Evolutionary conservation across 2,888 invertebrate species (phyloP).

Genomic region (Dicyrtoma fusca): DNA sequence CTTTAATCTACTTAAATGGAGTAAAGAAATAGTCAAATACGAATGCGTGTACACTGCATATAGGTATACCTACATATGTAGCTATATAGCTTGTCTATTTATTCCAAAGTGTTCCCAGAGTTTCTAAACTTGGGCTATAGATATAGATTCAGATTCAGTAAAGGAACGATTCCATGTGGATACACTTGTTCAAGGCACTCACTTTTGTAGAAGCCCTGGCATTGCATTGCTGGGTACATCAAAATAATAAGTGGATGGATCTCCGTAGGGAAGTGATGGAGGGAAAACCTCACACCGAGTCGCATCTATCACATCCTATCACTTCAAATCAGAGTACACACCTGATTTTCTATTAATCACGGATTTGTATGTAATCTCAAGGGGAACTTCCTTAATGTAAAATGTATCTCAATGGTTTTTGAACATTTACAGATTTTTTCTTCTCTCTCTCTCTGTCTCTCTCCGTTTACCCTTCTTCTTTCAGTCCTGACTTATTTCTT

Average conservation of each 20-base stretch:
- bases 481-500: background rate
- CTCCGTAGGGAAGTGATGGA: slow-evolving; percentile 37
- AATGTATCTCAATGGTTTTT: too few species aligned
- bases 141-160: background rate
- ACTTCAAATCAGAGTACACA: slow-evolving; percentile 41
- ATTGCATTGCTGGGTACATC: slow-evolving; percentile 1
- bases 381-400: too few species aligned
- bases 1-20: background rate
- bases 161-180: background rate
- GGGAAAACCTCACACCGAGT: slow-evolving; percentile 45
- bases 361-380: slow-evolving; percentile 27
- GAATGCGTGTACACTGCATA: too few species aligned
- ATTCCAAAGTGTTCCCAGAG: too few species aligned
- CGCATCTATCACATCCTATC: slow-evolving; percentile 42
- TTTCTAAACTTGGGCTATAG: too few species aligned
- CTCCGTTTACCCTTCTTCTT: background rate
- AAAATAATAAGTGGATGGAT: slow-evolving; percentile 39
- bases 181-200: too few species aligned
- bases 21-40: too few species aligned
- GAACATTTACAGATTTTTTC: background rate
- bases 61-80: too few species aligned
- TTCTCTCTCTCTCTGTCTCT: background rate
- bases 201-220: background rate
- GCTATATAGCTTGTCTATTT: too few species aligned
- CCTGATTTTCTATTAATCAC: slow-evolving; percentile 43